Evolutionary conservation across 30 jellyfish, hydroid and myxozoan genomes (phyloP).

Genomic region (Hydractinia symbiolongicarpus): DNA sequence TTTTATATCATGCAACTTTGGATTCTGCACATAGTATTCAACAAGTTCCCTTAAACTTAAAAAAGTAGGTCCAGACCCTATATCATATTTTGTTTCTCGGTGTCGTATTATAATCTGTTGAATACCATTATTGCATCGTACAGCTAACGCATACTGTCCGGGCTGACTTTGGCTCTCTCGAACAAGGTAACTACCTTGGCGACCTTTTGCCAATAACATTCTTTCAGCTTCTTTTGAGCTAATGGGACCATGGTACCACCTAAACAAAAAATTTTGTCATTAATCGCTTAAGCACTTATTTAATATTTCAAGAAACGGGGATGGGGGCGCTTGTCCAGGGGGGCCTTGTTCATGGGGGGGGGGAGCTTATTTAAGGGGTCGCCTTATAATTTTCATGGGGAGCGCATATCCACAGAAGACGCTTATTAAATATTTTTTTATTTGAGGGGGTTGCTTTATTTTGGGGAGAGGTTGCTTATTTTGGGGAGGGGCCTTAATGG

Average conservation of each 20-base stretch:
- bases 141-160: conserved; percentile 85
- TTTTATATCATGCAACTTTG: conserved; percentile 62
- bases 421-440: too few relatives aligned
- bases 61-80: conserved; percentile 74
- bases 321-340: too few relatives aligned
- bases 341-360: too few relatives aligned
- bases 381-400: too few relatives aligned
- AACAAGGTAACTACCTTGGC: conserved; percentile 77
- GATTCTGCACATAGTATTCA: conserved; percentile 56
- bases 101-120: conserved; percentile 58
- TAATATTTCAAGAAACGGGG: too few relatives aligned
- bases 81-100: conserved; percentile 61
- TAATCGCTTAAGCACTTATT: too few relatives aligned
- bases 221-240: conserved; percentile 74
- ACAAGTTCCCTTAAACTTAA: conserved; percentile 39
- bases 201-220: conserved; percentile 66
- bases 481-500: too few relatives aligned
- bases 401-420: too few relatives aligned
- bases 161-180: conserved; percentile 99
- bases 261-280: conserved; percentile 19
- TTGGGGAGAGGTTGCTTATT: too few relatives aligned
- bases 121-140: conserved; percentile 60
- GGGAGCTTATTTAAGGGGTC: too few relatives aligned
- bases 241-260: conserved; percentile 95
- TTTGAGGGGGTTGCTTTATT: too few relatives aligned